A percentile compares a stretch with the other conserved stretches of the same genome.
phyloP scores from a whole-genome alignment of 2,797 vertebrate genomes.

The Eulemur coronatus region DNA sequence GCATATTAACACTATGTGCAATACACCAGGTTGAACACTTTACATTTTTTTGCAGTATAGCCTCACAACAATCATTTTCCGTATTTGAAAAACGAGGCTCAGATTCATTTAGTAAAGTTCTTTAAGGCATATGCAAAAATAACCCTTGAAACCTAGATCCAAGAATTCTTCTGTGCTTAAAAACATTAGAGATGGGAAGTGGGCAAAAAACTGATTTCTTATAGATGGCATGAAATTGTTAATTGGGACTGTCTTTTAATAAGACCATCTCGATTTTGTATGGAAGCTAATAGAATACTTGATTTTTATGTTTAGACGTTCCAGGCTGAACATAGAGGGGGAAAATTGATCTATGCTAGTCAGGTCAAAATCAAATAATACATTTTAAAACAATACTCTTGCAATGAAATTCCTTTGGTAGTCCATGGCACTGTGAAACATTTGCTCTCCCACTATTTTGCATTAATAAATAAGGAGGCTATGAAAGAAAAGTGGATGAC shows the following conservation, averaged over 20 bases:
- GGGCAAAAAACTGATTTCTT: neutral
- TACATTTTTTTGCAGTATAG: neutral
- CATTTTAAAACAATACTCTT: neutral
- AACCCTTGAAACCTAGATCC: neutral
- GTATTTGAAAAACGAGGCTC: neutral
- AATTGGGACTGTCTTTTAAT: neutral
- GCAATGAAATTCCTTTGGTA: neutral
- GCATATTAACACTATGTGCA: neutral
- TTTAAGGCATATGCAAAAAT: neutral
- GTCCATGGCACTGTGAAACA: neutral
- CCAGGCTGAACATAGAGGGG: neutral
- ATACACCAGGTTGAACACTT: neutral
- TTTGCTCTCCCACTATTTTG: neutral
- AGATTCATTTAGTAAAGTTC: neutral
- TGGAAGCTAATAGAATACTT: neutral
- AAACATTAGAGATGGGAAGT: neutral
- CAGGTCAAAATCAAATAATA: neutral
- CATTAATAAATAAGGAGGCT: slow-evolving; percentile 2
- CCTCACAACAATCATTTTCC: neutral
- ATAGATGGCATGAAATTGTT: neutral
- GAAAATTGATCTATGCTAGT: neutral
- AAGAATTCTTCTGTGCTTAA: neutral
- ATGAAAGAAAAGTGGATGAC: slow-evolving; percentile 29
- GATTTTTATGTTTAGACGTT: neutral
- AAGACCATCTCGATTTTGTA: neutral